Conservation (phyloP, 2,888 invertebrate genomes). For the Hypomecis punctinalis region DNA sequence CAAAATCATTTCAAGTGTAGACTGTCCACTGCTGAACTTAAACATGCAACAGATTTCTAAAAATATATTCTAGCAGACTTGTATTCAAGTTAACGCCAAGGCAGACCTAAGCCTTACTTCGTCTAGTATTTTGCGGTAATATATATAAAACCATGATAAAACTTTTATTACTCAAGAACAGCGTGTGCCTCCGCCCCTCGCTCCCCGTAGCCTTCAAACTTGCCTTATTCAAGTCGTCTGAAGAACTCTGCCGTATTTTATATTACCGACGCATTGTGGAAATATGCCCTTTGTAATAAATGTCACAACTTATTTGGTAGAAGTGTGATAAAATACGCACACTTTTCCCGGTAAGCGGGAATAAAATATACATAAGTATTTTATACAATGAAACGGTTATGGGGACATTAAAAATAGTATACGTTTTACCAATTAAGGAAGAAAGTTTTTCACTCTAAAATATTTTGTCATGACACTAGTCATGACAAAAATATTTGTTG, state of each 20-base stretch:
- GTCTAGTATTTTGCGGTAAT: constrained; percentile 39
- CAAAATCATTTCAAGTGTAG: too few species aligned
- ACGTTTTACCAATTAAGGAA: too few species aligned
- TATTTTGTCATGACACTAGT: too few species aligned
- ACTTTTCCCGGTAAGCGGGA: not conserved
- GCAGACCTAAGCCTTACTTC: too few species aligned
- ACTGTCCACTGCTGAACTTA: too few species aligned
- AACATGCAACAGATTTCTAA: too few species aligned
- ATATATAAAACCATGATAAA: constrained; percentile 54
- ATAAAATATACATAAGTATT: not conserved
- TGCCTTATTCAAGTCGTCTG: constrained; percentile 57
- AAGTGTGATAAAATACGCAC: not conserved
- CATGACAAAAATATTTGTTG: too few species aligned
- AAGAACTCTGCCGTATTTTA: constrained; percentile 40
- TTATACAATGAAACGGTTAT: too few species aligned
- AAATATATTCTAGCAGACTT: too few species aligned
- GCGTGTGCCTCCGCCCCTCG: constrained; percentile 26
- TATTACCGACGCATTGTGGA: constrained; percentile 52
- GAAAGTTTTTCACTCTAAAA: too few species aligned
- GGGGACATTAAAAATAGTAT: too few species aligned
- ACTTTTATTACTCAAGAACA: constrained; percentile 47
- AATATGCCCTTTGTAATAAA: constrained; percentile 19
- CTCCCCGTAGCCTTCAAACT: constrained; percentile 46
- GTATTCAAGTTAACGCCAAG: too few species aligned
- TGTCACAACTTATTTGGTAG: constrained; percentile 30